A percentile compares a stretch with the other conserved stretches of the same genome.
These are phyloP conservation scores for Acropternis orthonyx DNA, from an alignment of 2,797 vertebrate genomes.

Conservation along the genomic window DNA sequence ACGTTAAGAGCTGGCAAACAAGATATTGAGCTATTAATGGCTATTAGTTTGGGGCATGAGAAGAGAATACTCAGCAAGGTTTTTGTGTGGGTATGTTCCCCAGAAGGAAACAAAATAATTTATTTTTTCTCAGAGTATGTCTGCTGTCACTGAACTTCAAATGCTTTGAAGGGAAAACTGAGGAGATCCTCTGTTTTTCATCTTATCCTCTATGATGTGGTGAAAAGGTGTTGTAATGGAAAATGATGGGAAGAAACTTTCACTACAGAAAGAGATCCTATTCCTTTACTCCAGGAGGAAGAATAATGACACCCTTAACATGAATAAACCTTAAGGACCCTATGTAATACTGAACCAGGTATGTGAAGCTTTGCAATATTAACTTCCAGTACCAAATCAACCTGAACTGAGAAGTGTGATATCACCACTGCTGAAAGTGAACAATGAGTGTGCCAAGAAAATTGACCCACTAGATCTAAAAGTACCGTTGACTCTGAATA, in stretches of 20 bases:
- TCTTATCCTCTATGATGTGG: background rate
- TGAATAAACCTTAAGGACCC: background rate
- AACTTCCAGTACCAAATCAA: background rate
- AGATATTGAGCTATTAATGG: background rate
- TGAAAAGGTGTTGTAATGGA: background rate
- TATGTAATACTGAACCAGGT: background rate
- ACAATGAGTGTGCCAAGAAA: background rate
- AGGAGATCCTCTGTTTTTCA: background rate
- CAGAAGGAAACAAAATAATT: background rate
- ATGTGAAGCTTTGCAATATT: background rate
- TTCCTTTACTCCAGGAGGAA: background rate
- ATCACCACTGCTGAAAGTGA: background rate
- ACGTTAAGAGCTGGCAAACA: background rate
- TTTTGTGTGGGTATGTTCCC: background rate
- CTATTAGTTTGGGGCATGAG: background rate
- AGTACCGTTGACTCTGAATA: background rate
- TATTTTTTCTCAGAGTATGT: background rate
- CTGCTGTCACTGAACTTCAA: background rate
- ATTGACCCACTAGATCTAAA: rapidly evolving
- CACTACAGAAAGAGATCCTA: background rate
- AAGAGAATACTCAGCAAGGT: background rate
- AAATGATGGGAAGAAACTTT: background rate
- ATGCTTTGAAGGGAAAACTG: background rate
- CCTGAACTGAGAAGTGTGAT: background rate
- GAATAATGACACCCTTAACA: background rate